Base-by-base conservation (phyloP, 92 coral and sea anemone genomes). In the Paramuricea clavata region DNA sequence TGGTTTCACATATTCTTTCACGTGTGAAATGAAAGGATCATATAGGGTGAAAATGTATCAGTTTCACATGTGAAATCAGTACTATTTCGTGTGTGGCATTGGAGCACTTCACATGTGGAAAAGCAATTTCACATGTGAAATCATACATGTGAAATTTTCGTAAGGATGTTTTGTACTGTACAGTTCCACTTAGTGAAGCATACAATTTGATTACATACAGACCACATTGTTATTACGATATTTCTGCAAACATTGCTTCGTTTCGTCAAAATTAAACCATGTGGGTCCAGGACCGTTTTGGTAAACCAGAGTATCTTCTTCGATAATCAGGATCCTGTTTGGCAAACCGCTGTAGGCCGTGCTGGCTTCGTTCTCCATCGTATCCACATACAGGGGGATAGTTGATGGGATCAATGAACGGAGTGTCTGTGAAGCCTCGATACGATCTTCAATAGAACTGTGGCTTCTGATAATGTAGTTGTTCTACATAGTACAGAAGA, bases 251-350 rank as follows among this genome's bases (percentile, higher is more conserved):
- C 19, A 19, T 49, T 34, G 36, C 28, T 43, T 6, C 8, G 52
- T 30, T 33, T 42, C 84, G 17, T 79, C 84, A 23, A 79, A 79
- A 42, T 57, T 32, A 28, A 59, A 79, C 42, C 13, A 36, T 0
- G 84, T 79, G 12, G 84, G 84, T 2, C 84, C 84, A 12, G 72
- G 84, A 31, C 73, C 84, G 35, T 79, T 79, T 21, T 79, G 84
- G 28, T 79, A 79, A n/a, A 60, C 36, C 52, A 79, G 43, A 16
- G 34, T 42, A 11, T 57, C 49, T 22, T 65, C 72, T 35, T 79
- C 52, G 21, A 79, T 79, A 49, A 79, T 23, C 43, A 79, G 72
- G 41, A 79, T 79, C 54, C 84, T 21, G 72, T 79, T 79, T 0
- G 84, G 84, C 28, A 57, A 57, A 0, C 72, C 84, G 22, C 71